These are phyloP conservation scores for Pelusios castaneus DNA, from an alignment of 2,113 vertebrate species.

Conservation along the genomic window DNA sequence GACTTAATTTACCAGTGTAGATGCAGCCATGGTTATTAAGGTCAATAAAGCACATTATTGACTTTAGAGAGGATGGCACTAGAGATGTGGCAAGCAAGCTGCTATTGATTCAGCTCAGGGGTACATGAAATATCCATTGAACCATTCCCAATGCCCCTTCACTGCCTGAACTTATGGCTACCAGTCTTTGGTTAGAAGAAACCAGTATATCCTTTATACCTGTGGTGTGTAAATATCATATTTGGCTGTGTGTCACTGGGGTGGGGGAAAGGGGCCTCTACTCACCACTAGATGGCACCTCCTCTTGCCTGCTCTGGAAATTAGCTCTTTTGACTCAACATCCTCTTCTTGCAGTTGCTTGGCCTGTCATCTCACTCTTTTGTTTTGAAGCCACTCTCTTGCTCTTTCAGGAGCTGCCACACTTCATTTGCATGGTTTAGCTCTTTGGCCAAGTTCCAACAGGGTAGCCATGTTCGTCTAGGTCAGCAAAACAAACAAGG, in stretches of 20 bases:
- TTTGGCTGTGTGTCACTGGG: neutral
- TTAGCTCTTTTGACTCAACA: neutral
- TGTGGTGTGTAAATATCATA: neutral
- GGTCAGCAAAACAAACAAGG: too few relatives aligned
- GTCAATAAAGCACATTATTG: conserved; percentile 21
- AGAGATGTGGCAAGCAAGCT: conserved; percentile 25
- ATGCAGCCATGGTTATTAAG: conserved; percentile 43
- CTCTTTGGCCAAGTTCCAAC: neutral
- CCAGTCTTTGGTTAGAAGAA: neutral
- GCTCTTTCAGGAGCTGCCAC: neutral
- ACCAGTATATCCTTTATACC: neutral
- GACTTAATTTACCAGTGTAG: too few relatives aligned
- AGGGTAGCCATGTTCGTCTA: too few relatives aligned
- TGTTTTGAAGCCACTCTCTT: neutral
- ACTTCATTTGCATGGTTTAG: neutral
- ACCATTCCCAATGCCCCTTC: conserved; percentile 20
- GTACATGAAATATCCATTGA: conserved; percentile 24
- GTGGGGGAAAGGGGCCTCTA: neutral
- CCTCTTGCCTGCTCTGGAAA: neutral
- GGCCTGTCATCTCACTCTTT: neutral
- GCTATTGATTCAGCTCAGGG: conserved; percentile 51
- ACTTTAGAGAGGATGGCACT: neutral
- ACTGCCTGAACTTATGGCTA: neutral
- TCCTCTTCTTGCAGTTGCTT: neutral
- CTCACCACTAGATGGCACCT: neutral